phyloP scores from a whole-genome alignment of 2,888 invertebrate genomes.

The Kuschelorhynchus macadamiae region DNA sequence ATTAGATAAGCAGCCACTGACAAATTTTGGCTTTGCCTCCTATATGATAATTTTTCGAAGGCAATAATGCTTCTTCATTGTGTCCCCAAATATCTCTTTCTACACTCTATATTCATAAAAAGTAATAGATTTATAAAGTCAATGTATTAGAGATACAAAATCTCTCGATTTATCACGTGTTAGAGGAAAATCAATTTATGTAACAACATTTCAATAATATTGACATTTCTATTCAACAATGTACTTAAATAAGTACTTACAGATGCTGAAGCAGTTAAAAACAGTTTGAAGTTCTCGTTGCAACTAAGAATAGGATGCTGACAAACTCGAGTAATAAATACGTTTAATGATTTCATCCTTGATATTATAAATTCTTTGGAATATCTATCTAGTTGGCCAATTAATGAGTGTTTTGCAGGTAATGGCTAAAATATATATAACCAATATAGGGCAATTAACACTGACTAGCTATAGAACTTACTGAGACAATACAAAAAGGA shows the following conservation, averaged over 20 bases:
- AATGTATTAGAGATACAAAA: no score
- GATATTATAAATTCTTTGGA: conserved; percentile 79
- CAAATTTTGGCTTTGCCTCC: no score
- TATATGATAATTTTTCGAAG: no score
- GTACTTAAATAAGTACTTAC: conserved; percentile 65
- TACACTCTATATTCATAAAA: no score
- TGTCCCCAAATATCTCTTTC: no score
- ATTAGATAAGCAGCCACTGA: no score
- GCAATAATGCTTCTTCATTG: no score
- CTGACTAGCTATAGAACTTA: conserved; percentile 66
- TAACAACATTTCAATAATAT: no score
- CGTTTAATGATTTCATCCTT: conserved; percentile 77
- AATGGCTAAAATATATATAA: conserved; percentile 71
- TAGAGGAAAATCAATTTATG: no score
- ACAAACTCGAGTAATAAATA: conserved; percentile 76
- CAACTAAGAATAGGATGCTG: conserved; percentile 80
- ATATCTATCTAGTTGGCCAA: conserved; percentile 79
- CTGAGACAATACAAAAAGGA: conserved; percentile 78
- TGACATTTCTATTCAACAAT: background rate
- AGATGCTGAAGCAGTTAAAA: conserved; percentile 76
- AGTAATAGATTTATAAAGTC: no score
- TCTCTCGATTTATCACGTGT: no score
- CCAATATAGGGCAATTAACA: conserved; percentile 7
- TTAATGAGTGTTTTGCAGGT: conserved; percentile 78
- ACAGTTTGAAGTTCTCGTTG: conserved; percentile 75